A percentile compares a stretch with the other conserved stretches of the same genome.
phyloP scores from a whole-genome alignment of 2,797 vertebrate genomes.

The Caiman crocodilus region DNA sequence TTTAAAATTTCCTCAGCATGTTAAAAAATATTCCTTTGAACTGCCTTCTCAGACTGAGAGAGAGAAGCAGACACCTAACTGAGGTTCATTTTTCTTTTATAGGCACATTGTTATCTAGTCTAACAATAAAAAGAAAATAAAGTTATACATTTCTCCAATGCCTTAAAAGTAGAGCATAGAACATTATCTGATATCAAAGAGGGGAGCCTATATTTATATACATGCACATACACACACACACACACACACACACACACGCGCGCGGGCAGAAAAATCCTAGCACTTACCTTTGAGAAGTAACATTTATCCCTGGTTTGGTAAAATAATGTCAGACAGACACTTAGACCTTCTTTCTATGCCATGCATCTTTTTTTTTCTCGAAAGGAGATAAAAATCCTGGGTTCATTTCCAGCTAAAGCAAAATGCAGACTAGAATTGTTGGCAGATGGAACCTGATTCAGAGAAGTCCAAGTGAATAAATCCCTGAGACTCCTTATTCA shows the following conservation, averaged over 20 bases:
- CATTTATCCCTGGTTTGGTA: conserved; percentile 78
- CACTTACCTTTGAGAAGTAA: conserved; percentile 81
- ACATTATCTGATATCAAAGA: not conserved
- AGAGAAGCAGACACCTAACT: conserved; percentile 24
- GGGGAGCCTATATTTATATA: not conserved
- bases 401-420: conserved; percentile 64
- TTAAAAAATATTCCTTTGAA: conserved; percentile 4
- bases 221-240: not conserved
- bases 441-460: conserved; percentile 77
- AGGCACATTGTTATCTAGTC: not conserved
- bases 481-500: conserved; percentile 77
- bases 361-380: conserved; percentile 75
- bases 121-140: conserved; percentile 46
- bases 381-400: conserved; percentile 66
- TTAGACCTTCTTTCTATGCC: conserved; percentile 65
- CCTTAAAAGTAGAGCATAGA: not conserved
- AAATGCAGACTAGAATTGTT: conserved; percentile 68
- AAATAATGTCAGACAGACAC: conserved; percentile 71
- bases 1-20: not conserved
- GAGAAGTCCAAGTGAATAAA: conserved; percentile 72
- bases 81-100: not conserved
- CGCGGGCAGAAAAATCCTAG: not conserved
- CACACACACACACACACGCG: not conserved
- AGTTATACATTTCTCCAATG: conserved; percentile 57
- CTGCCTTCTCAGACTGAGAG: not conserved